Percentiles rank a stretch among this genome's conserved stretches.
Conservation (phyloP, 2,797 vertebrate genomes). For the Anniella stebbinsi region DNA sequence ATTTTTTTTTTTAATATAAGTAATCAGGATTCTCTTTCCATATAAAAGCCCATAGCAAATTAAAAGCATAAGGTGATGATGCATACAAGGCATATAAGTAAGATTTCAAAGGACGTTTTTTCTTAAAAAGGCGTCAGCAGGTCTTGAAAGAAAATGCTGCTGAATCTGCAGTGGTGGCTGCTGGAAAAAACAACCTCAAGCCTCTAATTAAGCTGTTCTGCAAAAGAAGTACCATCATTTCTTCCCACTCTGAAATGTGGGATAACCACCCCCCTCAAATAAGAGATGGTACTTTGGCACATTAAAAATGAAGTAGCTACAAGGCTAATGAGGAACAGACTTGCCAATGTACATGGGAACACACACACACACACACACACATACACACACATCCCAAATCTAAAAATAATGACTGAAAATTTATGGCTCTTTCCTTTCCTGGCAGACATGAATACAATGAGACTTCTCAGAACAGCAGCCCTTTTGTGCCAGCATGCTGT, state of each 20-base stretch:
- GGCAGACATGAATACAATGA: conserved; percentile 64
- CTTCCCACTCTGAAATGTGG: conserved; percentile 31
- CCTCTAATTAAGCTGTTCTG: conserved; percentile 4
- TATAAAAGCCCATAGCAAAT: conserved; percentile 4
- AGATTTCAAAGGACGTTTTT: conserved; percentile 24
- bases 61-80: conserved; percentile 33
- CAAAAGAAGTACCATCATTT: conserved; percentile 28
- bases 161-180: background rate
- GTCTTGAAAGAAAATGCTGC: conserved; percentile 39
- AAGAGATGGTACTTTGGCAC: conserved; percentile 36
- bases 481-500: conserved; percentile 64
- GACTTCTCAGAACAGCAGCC: conserved; percentile 68
- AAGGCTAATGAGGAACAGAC: conserved; percentile 58
- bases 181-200: conserved; percentile 40
- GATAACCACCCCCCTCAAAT: conserved; percentile 27
- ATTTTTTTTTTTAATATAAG: conserved; percentile 1
- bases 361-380: conserved; percentile 53
- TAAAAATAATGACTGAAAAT: conserved; percentile 75
- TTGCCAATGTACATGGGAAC: conserved; percentile 53
- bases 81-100: conserved; percentile 23
- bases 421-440: conserved; percentile 66
- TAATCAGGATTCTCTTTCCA: conserved; percentile 7
- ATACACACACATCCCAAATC: conserved; percentile 58
- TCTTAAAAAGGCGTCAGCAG: conserved; percentile 6
- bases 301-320: conserved; percentile 57